Conservation (phyloP, 1,140 invertebrate genomes). For the Neodiprion lecontei region DNA sequence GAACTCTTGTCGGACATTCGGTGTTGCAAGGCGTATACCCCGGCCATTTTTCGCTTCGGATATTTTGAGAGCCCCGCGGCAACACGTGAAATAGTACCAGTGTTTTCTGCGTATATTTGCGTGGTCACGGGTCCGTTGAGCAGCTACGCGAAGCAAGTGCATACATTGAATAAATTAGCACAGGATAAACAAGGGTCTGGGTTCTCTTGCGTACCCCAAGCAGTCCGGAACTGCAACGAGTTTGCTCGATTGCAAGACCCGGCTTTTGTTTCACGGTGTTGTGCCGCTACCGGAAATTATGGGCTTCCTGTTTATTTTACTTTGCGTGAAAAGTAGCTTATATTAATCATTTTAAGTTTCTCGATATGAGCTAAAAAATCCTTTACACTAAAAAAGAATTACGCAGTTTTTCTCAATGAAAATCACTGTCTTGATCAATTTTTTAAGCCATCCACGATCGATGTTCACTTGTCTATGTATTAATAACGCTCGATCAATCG, state of each 20-base stretch:
- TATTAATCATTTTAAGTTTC: too few relatives aligned
- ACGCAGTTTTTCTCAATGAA: too few relatives aligned
- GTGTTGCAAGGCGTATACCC: too few relatives aligned
- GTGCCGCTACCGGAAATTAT: neutral
- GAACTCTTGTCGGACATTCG: too few relatives aligned
- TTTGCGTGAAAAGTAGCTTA: too few relatives aligned
- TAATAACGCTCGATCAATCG: too few relatives aligned
- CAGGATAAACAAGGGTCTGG: constrained; percentile 42
- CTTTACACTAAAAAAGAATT: too few relatives aligned
- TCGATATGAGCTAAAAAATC: too few relatives aligned
- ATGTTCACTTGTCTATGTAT: too few relatives aligned
- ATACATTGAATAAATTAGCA: constrained; percentile 53
- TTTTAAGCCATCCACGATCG: too few relatives aligned
- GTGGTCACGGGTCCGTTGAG: constrained; percentile 27
- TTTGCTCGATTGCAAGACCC: neutral
- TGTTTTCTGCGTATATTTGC: constrained; percentile 26
- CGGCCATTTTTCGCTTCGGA: neutral
- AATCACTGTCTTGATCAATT: too few relatives aligned
- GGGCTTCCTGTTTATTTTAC: too few relatives aligned
- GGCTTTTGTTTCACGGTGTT: constrained; percentile 1
- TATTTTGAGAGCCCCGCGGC: neutral
- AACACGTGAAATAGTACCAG: neutral
- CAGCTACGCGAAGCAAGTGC: constrained; percentile 44
- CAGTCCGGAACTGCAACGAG: neutral
- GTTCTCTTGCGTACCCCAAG: neutral